Evolutionary conservation across 2,797 vertebrate genomes (phyloP).

Genomic region (Mycteria americana): DNA sequence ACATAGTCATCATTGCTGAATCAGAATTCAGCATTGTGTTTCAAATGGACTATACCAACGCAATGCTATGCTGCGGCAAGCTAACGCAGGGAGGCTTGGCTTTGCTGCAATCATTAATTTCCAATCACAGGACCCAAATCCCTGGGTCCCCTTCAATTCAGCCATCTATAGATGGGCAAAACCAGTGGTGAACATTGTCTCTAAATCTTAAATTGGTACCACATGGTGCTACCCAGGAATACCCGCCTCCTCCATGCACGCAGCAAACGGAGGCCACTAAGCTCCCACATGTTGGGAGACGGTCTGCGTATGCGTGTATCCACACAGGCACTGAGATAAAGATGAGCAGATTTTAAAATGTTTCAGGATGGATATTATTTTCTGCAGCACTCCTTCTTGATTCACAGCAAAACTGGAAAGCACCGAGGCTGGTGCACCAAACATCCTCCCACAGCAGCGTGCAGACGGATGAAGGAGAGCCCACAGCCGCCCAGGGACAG

Average conservation of each 20-base stretch:
- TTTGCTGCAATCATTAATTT: not conserved
- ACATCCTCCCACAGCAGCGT: fast-evolving
- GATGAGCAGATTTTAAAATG: not conserved
- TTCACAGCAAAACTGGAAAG: not conserved
- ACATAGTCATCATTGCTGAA: not conserved
- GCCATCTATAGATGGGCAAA: not conserved
- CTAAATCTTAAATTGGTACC: not conserved
- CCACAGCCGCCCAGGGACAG: not conserved
- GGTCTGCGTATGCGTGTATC: fast-evolving
- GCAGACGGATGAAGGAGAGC: not conserved
- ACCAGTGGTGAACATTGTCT: not conserved
- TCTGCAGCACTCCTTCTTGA: not conserved
- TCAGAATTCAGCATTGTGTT: not conserved
- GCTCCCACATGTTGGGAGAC: not conserved
- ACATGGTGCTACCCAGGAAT: not conserved
- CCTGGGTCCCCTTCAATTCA: not conserved
- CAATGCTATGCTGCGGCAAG: fast-evolving
- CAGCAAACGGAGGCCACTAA: not conserved
- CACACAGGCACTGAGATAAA: not conserved
- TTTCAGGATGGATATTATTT: not conserved
- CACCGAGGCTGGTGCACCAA: not conserved
- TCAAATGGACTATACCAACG: not conserved
- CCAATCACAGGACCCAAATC: not conserved
- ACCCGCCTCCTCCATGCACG: fast-evolving
- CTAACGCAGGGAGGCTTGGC: not conserved